Evolutionary conservation across 2,113 vertebrate species (phyloP).

Genomic region (Pandion haliaetus): DNA sequence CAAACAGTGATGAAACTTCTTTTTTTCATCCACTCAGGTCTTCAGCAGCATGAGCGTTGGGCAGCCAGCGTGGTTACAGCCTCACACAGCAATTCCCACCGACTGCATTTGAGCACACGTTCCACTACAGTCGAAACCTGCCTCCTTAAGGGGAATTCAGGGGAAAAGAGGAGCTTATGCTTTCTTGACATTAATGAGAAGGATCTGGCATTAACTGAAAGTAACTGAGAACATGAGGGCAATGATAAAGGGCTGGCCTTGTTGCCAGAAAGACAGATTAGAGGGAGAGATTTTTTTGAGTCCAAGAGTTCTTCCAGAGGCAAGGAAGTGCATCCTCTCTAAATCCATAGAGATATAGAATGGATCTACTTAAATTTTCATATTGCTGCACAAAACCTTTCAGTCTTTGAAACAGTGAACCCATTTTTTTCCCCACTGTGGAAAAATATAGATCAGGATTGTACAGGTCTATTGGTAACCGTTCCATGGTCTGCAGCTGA

Average conservation of each 20-base stretch:
- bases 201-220: constrained; percentile 37
- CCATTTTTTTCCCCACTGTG: neutral
- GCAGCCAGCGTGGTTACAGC: neutral
- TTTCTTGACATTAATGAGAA: constrained; percentile 49
- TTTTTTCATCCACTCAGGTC: neutral
- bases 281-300: neutral
- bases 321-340: neutral
- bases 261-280: constrained; percentile 31
- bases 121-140: neutral
- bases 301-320: constrained; percentile 15
- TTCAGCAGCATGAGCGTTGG: neutral
- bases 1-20: neutral
- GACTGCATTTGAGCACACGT: neutral
- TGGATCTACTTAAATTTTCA: neutral
- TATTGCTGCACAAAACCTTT: neutral
- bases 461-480: neutral
- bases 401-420: neutral
- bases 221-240: constrained; percentile 41
- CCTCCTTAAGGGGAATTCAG: neutral
- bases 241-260: neutral
- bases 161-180: neutral
- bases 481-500: neutral
- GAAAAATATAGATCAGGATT: neutral
- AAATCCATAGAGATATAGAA: neutral
- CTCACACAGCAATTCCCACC: neutral